These are phyloP conservation scores for Anableps anableps DNA, from an alignment of 2,797 vertebrate genomes.

Conservation along the genomic window DNA sequence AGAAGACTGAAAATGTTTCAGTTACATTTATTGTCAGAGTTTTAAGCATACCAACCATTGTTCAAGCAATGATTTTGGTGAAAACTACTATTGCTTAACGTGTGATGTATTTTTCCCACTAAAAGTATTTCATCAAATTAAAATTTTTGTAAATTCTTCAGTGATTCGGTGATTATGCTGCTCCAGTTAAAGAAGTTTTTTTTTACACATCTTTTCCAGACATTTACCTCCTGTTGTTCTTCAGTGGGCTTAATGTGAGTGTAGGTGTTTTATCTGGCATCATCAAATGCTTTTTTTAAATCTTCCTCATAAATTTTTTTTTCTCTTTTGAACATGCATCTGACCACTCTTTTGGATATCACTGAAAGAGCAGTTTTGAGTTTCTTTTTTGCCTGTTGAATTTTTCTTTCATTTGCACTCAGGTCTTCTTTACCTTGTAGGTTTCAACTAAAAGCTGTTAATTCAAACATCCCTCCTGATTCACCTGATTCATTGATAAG, in stretches of 20 bases:
- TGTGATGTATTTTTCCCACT: neutral
- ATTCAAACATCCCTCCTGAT: neutral
- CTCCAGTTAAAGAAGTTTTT: neutral
- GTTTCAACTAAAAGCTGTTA: neutral
- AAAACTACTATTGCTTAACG: neutral
- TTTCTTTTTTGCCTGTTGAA: neutral
- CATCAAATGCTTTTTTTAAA: neutral
- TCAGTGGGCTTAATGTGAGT: neutral
- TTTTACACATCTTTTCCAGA: neutral
- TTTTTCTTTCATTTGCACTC: neutral
- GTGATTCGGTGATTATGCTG: too few relatives aligned
- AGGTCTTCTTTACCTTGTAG: neutral
- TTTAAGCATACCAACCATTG: neutral
- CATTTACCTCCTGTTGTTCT: neutral
- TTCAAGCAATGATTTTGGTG: neutral
- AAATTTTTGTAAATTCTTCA: neutral
- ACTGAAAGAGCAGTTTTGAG: neutral
- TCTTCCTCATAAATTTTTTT: neutral
- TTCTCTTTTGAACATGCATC: neutral
- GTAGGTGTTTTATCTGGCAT: neutral
- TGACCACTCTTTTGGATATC: neutral
- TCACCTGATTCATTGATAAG: neutral
- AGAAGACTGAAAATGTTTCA: neutral
- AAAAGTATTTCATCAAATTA: neutral
- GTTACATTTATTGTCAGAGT: neutral